phyloP scores from a whole-genome alignment of 2,113 vertebrate species.

The Cheirogaleus medius region DNA sequence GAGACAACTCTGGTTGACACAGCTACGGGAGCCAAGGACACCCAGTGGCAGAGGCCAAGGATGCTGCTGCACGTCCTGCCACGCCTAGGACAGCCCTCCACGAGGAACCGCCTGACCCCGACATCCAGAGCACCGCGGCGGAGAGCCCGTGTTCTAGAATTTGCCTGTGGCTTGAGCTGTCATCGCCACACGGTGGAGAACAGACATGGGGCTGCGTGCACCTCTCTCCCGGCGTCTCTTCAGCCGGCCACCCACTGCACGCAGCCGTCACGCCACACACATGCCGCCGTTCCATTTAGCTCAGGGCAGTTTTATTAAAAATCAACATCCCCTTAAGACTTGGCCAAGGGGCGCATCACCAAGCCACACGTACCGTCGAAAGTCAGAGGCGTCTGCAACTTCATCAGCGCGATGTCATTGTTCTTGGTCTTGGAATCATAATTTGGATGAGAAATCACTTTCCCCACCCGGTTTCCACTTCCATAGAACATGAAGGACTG shows the following conservation, averaged over 20 bases:
- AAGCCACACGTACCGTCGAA: conserved; percentile 74
- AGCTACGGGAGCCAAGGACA: background rate
- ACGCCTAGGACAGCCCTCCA: accelerated
- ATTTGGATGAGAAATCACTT: conserved; percentile 82
- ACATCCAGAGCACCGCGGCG: accelerated
- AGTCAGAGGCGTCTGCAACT: conserved; percentile 76
- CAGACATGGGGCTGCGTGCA: accelerated
- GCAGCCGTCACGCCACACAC: accelerated
- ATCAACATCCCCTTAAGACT: accelerated
- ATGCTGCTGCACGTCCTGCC: accelerated
- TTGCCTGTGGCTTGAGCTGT: accelerated
- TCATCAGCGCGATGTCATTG: conserved; percentile 88
- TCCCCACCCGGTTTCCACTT: conserved; percentile 57
- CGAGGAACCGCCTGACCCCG: accelerated
- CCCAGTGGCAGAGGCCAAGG: background rate
- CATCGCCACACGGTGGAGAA: accelerated
- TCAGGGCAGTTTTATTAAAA: accelerated
- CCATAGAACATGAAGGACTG: conserved; percentile 64
- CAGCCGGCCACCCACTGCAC: accelerated
- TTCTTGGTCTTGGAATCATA: conserved; percentile 85
- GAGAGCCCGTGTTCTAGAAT: accelerated
- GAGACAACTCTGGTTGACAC: background rate
- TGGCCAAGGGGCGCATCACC: accelerated
- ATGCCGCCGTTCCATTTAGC: accelerated
- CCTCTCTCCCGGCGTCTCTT: accelerated